phyloP scores from a whole-genome alignment of 2,888 invertebrate species.

The Morpho helenor region DNA sequence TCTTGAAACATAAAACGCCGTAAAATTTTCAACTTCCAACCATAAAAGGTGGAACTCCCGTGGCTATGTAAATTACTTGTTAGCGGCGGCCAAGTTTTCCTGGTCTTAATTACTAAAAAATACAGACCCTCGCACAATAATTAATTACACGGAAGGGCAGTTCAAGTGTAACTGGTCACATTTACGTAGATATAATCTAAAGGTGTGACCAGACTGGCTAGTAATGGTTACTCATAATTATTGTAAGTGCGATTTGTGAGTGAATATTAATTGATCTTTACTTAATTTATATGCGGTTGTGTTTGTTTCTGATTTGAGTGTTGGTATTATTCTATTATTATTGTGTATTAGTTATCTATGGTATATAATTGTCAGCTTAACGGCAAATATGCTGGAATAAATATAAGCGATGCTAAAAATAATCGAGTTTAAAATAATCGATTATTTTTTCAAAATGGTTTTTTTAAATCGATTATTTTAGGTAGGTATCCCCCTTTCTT shows the following conservation, averaged over 20 bases:
- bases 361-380: too few relatives aligned
- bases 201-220: slow-evolving; percentile 19
- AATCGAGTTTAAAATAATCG: too few relatives aligned
- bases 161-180: slow-evolving; percentile 11
- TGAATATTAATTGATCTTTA: slow-evolving; percentile 20
- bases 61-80: neutral
- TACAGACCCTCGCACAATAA: slow-evolving; percentile 1
- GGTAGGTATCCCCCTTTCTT: too few relatives aligned
- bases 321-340: neutral
- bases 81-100: slow-evolving; percentile 3
- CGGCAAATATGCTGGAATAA: too few relatives aligned
- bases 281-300: slow-evolving; percentile 11
- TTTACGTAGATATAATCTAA: slow-evolving; percentile 22
- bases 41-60: neutral
- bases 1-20: too few relatives aligned
- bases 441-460: too few relatives aligned
- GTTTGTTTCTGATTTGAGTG: slow-evolving; percentile 2
- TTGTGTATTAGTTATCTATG: too few relatives aligned
- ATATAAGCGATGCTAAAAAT: too few relatives aligned
- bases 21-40: neutral
- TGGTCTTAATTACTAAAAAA: slow-evolving; percentile 4
- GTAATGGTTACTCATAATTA: slow-evolving; percentile 20
- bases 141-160: neutral
- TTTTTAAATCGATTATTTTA: too few relatives aligned
- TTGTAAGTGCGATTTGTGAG: slow-evolving; percentile 12